Evolutionary conservation across 2,888 invertebrate genomes (phyloP).

Genomic region (Esperia sulphurella): DNA sequence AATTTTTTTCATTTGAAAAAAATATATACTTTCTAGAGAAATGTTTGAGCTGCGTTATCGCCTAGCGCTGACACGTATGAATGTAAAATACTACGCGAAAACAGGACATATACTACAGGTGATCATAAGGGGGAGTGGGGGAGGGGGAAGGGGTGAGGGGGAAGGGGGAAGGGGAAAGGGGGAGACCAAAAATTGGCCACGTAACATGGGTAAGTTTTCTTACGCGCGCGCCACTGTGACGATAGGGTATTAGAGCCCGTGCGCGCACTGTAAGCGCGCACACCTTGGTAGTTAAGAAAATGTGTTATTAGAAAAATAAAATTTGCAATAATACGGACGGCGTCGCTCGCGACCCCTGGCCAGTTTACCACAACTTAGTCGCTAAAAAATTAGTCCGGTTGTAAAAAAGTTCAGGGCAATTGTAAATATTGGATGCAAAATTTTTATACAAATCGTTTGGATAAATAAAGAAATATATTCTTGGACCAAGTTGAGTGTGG

Average conservation of each 20-base stretch:
- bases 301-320: conserved; percentile 69
- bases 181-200: too few relatives aligned
- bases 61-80: too few relatives aligned
- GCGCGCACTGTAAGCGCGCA: conserved; percentile 64
- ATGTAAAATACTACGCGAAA: too few relatives aligned
- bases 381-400: conserved; percentile 68
- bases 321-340: conserved; percentile 49
- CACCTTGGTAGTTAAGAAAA: conserved; percentile 67
- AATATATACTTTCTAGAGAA: too few relatives aligned
- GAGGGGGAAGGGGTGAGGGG: too few relatives aligned
- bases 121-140: too few relatives aligned
- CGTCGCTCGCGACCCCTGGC: conserved; percentile 33
- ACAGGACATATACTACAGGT: too few relatives aligned
- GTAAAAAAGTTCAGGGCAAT: conserved; percentile 60
- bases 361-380: conserved; percentile 54
- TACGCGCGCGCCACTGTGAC: conserved; percentile 74
- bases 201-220: too few relatives aligned
- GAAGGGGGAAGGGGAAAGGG: too few relatives aligned
- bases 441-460: conserved; percentile 76
- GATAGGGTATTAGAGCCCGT: conserved; percentile 55
- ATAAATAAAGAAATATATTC: conserved; percentile 47
- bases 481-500: conserved; percentile 57
- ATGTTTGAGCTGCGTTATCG: too few relatives aligned
- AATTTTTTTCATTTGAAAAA: too few relatives aligned
- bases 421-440: conserved; percentile 77